These are phyloP conservation scores for Labrus mixtus DNA, from an alignment of 2,113 vertebrate species.

Conservation along the genomic window DNA sequence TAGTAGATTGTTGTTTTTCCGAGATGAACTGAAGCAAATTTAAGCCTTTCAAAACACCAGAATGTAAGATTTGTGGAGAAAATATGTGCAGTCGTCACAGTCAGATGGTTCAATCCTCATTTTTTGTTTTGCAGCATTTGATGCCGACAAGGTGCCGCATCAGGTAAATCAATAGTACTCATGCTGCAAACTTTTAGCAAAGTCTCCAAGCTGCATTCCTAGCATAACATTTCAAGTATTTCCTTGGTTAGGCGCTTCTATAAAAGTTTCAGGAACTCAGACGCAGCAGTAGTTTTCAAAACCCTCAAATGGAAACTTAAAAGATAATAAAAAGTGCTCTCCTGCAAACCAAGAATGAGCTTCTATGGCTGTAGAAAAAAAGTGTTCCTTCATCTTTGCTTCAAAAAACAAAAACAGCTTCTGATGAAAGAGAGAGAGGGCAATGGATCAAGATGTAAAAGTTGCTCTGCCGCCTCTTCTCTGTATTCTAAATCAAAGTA, in stretches of 20 bases:
- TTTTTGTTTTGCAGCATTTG: background rate
- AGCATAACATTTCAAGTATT: background rate
- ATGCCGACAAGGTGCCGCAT: background rate
- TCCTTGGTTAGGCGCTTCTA: too few relatives aligned
- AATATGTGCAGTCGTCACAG: slow-evolving; percentile 15
- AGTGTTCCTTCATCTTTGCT: background rate
- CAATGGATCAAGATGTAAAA: too few relatives aligned
- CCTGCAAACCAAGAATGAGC: background rate
- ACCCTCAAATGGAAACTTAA: too few relatives aligned
- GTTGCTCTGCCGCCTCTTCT: background rate
- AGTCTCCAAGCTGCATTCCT: background rate
- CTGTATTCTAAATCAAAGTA: slow-evolving; percentile 35
- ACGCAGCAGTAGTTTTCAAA: background rate
- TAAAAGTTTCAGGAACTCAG: background rate
- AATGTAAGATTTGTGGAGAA: slow-evolving; percentile 10
- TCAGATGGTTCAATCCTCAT: slow-evolving; percentile 11
- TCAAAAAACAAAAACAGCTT: background rate
- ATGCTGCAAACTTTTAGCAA: background rate
- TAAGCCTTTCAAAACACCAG: slow-evolving; percentile 6
- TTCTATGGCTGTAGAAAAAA: background rate
- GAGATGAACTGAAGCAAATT: slow-evolving; percentile 47
- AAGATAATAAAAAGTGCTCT: too few relatives aligned
- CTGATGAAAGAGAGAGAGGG: background rate
- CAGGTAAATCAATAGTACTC: background rate
- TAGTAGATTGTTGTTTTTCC: slow-evolving; percentile 41